A percentile compares a stretch with the other conserved stretches of the same genome.
phyloP scores from a whole-genome alignment of 2,113 vertebrate genomes.

The Zingel zingel region DNA sequence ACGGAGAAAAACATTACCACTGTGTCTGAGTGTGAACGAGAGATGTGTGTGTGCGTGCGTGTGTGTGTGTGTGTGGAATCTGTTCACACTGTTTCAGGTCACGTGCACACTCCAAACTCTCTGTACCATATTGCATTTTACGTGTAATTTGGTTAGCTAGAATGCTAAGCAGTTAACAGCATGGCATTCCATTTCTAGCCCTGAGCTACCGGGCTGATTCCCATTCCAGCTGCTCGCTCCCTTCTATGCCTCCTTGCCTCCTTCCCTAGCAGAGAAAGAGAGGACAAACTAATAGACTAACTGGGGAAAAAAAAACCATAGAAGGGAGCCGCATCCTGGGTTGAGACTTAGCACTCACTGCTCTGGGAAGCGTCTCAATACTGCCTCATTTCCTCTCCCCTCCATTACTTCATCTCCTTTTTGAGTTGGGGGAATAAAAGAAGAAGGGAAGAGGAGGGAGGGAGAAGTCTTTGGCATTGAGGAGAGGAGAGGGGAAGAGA shows the following conservation, averaged over 20 bases:
- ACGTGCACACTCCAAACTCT: slow-evolving; percentile 24
- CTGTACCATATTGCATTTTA: slow-evolving; percentile 47
- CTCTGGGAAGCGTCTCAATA: slow-evolving; percentile 51
- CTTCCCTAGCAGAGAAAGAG: background rate
- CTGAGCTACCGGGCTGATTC: slow-evolving; percentile 40
- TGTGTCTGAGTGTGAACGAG: background rate
- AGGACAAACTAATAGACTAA: background rate
- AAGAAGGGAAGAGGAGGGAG: background rate
- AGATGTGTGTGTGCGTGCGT: slow-evolving; percentile 24
- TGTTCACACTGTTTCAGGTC: slow-evolving; percentile 6
- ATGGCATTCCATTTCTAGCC: slow-evolving; percentile 32
- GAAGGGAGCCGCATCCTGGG: slow-evolving; percentile 21
- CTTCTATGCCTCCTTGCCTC: slow-evolving; percentile 41
- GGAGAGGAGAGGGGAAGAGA: slow-evolving; percentile 19
- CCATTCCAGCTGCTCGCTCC: slow-evolving; percentile 44
- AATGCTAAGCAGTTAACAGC: slow-evolving; percentile 42
- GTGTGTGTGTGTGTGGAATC: slow-evolving; percentile 10
- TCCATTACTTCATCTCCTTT: slow-evolving; percentile 35
- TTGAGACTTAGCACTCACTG: slow-evolving; percentile 27
- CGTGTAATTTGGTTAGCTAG: slow-evolving; percentile 38
- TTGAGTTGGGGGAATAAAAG: background rate
- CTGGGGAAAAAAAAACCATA: background rate
- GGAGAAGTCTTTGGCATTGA: slow-evolving; percentile 64
- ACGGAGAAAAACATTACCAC: slow-evolving; percentile 43
- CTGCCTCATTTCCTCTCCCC: slow-evolving; percentile 43